Base-by-base conservation (phyloP, 2,888 invertebrate genomes). In the Celastrina argiolus region DNA sequence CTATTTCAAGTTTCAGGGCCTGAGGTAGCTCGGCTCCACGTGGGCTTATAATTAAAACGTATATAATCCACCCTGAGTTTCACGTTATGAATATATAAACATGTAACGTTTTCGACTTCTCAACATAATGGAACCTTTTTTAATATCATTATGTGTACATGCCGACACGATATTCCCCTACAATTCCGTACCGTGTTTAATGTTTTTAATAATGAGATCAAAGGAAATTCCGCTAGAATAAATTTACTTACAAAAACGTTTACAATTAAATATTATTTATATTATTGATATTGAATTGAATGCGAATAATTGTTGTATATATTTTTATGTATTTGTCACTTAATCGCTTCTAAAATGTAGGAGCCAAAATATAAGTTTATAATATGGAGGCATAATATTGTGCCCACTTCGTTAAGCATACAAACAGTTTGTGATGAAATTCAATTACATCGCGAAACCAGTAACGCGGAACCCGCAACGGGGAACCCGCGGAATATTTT, bases 11-110 rank as follows among this genome's bases (percentile, higher is more conserved):
- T 61, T 36, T 18, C 36, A 39, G 12, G 61, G n/a, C 22, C 36
- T 16, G 36, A 51, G 51, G 51, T 51, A 22, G 51, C 51, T 51
- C 51, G 22, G 22, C 22, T 51, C 59, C 36, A 18, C 36, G 36
- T 22, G 22, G 61, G 61, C 36, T 61, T 61, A 39, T 61, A 61
- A 61, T 61, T 61, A 61, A 61, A 61, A 39, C 14, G 36, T 36
- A 61, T 61, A 61, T 39, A 61, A 61, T 61, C 61, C 61, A 61
- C 36, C 22, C 8, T 36, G 58, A 22, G 26, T 36, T 39, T 61
- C 34, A 7, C 61, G 26, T 61, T 22, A 61, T 61, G 61, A 61
- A 61, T 61, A 39, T 61, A 61, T 61, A 61, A 61, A 61, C 36
- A 61, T 39, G 61, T 36, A 61, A 39, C 10, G 36, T 61, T 61